phyloP scores from a whole-genome alignment of 2,797 vertebrate species.

The Scyliorhinus canicula region DNA sequence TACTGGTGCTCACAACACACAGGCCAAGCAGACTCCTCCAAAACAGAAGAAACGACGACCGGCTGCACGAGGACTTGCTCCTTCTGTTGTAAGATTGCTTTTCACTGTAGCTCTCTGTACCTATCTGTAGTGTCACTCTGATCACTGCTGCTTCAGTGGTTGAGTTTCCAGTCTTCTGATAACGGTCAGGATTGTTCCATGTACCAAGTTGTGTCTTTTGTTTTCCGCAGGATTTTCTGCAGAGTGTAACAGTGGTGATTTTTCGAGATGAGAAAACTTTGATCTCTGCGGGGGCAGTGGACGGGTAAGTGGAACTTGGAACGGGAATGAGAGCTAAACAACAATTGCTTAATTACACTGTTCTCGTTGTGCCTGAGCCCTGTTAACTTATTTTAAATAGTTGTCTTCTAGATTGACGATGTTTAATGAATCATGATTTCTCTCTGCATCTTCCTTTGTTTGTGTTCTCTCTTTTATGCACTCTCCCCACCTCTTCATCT shows the following conservation, averaged over 20 bases:
- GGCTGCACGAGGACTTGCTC: slow-evolving; percentile 71
- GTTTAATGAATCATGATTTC: too few species aligned
- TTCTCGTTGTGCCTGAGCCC: not conserved
- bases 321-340: not conserved
- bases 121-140: not conserved
- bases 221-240: slow-evolving; percentile 68
- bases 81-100: slow-evolving; percentile 72
- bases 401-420: too few species aligned
- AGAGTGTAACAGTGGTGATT: slow-evolving; percentile 91
- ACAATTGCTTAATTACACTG: not conserved
- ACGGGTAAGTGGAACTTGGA: slow-evolving; percentile 68
- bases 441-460: not conserved
- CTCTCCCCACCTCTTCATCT: too few species aligned
- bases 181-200: not conserved
- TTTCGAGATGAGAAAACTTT: slow-evolving; percentile 84
- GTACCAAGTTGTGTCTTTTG: not conserved
- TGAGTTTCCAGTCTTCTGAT: not conserved
- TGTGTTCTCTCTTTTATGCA: too few species aligned
- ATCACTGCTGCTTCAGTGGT: not conserved
- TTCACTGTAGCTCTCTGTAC: not conserved
- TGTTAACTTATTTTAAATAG: too few species aligned
- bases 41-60: slow-evolving; percentile 74
- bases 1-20: slow-evolving; percentile 82
- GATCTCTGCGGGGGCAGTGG: slow-evolving; percentile 90
- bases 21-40: slow-evolving; percentile 64